Evolutionary conservation across 1,140 invertebrate species (phyloP).

Genomic region (Macrosteles quadrilineatus): DNA sequence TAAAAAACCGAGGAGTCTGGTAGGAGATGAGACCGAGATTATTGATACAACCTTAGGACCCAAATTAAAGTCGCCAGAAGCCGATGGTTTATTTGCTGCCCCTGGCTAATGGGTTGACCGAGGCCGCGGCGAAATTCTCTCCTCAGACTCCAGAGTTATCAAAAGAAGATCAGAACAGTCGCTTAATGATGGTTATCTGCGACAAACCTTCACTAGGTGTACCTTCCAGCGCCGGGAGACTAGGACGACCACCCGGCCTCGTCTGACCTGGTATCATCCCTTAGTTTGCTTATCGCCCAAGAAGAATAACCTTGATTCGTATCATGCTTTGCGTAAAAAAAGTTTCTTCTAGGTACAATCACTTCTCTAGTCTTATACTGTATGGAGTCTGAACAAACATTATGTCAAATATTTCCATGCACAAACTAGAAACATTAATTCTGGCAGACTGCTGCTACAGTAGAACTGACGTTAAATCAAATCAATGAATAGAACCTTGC

Average conservation of each 20-base stretch:
- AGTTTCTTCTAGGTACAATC: too few species aligned
- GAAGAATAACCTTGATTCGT: too few species aligned
- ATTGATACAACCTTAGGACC: conserved; percentile 10
- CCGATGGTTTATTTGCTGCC: conserved; percentile 4
- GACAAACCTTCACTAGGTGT: background rate
- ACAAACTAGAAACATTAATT: too few species aligned
- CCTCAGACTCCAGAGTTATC: conserved; percentile 10
- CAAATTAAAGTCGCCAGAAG: background rate
- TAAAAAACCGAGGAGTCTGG: background rate
- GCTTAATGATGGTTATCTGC: conserved; percentile 10
- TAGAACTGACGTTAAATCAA: too few species aligned
- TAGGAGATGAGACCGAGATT: background rate
- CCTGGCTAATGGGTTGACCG: background rate
- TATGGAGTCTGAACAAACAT: too few species aligned
- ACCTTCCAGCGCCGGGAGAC: background rate
- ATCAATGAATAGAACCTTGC: too few species aligned
- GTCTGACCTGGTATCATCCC: too few species aligned
- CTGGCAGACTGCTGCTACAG: too few species aligned
- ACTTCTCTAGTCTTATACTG: too few species aligned
- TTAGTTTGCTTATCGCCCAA: too few species aligned
- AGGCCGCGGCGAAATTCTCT: background rate
- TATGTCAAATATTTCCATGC: too few species aligned
- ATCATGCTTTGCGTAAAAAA: too few species aligned
- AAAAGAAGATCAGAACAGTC: conserved; percentile 15
- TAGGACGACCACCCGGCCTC: background rate